Base-by-base conservation (phyloP, 1,140 invertebrate species). In the Drosophila nannoptera region DNA sequence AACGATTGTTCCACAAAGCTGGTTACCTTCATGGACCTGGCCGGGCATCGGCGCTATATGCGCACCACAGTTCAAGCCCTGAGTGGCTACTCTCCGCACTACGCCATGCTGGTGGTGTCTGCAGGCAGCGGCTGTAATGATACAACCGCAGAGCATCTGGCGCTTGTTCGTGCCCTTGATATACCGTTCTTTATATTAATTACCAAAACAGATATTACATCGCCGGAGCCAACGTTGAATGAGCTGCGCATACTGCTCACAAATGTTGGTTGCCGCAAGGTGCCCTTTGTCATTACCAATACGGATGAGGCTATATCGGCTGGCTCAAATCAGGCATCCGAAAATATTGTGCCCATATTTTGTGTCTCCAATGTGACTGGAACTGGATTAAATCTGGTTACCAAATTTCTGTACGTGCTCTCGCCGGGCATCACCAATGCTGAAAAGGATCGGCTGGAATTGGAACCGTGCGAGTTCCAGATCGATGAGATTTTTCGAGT, bases 21-120 rank as follows among this genome's bases (percentile, higher is more conserved):
- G 38, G 95, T 99, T 0, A 98, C 97, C 2, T 96, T 99, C 78
- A 94, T 99, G 82, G 98, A 99, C 91, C 91, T 99, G 68, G 98
- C 98, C 5, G 98, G 98, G 0, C 97, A 99, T 91, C 94, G 95
- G 69, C 99, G 99, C 89, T 99, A 99, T 89, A 92, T 99, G 75
- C 93, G 95, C 76, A 99, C 98, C 62, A 99, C 98, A 7, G 94
- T 99, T 35, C 95, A 98, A 86, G 98, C 98, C 0, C 90, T 99
- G 3, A 97, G 95, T 7, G 97, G 97, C 0, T 98, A 99, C 91
- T 95, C 93, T 11, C 98, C 98, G 0, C 97, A 99, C 90, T 96
- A 97, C 90, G 97, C 96, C 38, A 96, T 99, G 93, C 91, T 99
- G 7, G 95, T 99, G 35, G 94, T 99, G 75, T 90, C 91, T 4